Evolutionary conservation across 1,140 invertebrate species (phyloP).

Genomic region (Theocolax elegans): DNA sequence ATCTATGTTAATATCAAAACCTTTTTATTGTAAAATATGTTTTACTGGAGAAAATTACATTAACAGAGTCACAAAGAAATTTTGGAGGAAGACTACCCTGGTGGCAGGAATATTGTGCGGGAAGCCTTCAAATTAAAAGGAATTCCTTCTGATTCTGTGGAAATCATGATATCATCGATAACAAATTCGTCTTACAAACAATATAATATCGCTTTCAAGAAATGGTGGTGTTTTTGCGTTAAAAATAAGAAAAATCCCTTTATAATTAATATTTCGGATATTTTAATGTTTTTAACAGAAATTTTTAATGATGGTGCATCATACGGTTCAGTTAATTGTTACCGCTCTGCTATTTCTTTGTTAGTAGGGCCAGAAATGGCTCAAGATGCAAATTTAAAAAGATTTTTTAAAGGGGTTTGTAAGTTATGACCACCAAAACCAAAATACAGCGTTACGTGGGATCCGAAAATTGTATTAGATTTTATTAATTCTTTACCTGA

Average conservation of each 20-base stretch:
- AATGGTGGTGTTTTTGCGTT: constrained; percentile 38
- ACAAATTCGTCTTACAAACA: constrained; percentile 13
- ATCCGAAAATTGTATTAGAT: constrained; percentile 37
- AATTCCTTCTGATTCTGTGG: not conserved
- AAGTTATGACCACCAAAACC: constrained; percentile 19
- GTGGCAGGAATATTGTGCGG: constrained; percentile 29
- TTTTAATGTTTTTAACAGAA: constrained; percentile 18
- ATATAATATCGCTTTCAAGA: constrained; percentile 10
- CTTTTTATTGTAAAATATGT: constrained; percentile 23
- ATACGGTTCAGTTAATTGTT: constrained; percentile 27
- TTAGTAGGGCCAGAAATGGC: constrained; percentile 31
- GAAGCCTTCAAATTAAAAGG: not conserved
- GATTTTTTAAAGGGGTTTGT: constrained; percentile 37
- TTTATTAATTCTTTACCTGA: constrained; percentile 24
- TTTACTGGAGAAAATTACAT: too few relatives aligned
- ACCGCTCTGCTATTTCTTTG: constrained; percentile 33
- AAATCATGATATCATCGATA: constrained; percentile 8
- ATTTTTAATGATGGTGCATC: constrained; percentile 18
- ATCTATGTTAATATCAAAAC: constrained; percentile 11
- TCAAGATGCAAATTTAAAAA: constrained; percentile 25
- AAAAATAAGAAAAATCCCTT: not conserved
- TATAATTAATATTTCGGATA: not conserved
- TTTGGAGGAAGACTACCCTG: constrained; percentile 33
- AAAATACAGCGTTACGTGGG: constrained; percentile 41
- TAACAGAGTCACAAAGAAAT: constrained; percentile 11